These are phyloP conservation scores for Oreochromis tanganicae DNA, from an alignment of 2,113 vertebrate genomes.

Conservation along the genomic window DNA sequence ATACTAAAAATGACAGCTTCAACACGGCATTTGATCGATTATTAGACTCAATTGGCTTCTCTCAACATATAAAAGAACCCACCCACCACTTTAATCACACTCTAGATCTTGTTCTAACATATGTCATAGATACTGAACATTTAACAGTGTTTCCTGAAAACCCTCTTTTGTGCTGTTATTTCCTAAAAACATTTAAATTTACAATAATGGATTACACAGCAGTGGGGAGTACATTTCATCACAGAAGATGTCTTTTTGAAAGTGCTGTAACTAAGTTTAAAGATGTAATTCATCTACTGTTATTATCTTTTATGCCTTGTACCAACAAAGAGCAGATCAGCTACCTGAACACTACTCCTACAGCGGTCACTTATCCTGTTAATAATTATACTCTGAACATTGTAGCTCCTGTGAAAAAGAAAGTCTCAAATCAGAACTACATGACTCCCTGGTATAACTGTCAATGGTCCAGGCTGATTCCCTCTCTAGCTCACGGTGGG, in stretches of 20 bases:
- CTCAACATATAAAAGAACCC: background rate
- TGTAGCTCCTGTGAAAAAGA: no score
- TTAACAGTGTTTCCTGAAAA: background rate
- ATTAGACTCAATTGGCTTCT: background rate
- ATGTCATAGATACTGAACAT: background rate
- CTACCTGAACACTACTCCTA: no score
- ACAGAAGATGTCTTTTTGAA: background rate
- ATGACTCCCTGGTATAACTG: no score
- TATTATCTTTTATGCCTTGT: no score
- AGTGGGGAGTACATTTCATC: background rate
- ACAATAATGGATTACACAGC: background rate
- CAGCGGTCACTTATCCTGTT: no score
- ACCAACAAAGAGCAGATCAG: no score
- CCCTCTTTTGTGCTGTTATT: background rate
- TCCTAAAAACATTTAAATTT: background rate
- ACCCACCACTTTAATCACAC: background rate
- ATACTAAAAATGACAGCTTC: background rate
- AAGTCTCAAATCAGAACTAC: no score
- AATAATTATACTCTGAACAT: no score
- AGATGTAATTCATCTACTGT: no score
- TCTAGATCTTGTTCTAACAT: background rate
- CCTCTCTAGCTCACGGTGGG: no score
- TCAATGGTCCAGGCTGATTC: no score
- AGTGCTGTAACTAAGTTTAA: no score
- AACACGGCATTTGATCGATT: background rate